Evolutionary conservation across 2,113 vertebrate species (phyloP), one percentile per base, ranked within the genome.

Genomic region (Passer domesticus): DNA sequence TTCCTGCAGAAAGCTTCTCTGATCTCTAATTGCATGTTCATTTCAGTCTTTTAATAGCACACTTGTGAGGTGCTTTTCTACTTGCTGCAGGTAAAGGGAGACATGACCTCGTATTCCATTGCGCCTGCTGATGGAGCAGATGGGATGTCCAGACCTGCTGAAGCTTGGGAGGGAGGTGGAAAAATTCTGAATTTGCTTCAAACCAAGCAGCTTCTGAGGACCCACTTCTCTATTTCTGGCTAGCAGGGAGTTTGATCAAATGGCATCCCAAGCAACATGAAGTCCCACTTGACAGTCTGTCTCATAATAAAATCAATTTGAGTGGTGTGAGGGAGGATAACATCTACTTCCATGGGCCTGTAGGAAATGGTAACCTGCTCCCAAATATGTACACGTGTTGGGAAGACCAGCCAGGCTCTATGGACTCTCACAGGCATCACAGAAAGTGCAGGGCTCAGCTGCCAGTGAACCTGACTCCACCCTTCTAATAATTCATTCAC

Each of bases 1-100:
- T 95, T 55, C 59, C 75, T 76, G 46, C 76, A 73, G 78, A 89
- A 91, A 33, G 37, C 63, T 91, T 31, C 84, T 97, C 93, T 94
- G 91, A 95, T 97, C 87, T 95, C 84, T 94, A 92, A 95, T 92
- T 92, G 87, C 84, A 47, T 47, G 63, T 58, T 96, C 87, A 39
- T 94, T 83, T 90, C 58, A 83, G 70, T 50, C 74, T 82, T 92
- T 87, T 91, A 88, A 92, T 79, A 64, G 69, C 6, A 3, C 11
- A 8, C 87, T 89, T 77, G 43, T 50, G 53, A 94, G 62, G 46
- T 7, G 39, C 39, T 85, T 73, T 60, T 50, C 84, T 82, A 11
- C 59, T 88, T 91, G 55, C 70, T 79, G 67, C 63, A 91, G 89
- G 81, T 82, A 92, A 91, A 83, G 53, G 69, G 44, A 94, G 58